Evolutionary conservation across 2,888 invertebrate species (phyloP).

Genomic region (Acanthosepion lycidas): DNA sequence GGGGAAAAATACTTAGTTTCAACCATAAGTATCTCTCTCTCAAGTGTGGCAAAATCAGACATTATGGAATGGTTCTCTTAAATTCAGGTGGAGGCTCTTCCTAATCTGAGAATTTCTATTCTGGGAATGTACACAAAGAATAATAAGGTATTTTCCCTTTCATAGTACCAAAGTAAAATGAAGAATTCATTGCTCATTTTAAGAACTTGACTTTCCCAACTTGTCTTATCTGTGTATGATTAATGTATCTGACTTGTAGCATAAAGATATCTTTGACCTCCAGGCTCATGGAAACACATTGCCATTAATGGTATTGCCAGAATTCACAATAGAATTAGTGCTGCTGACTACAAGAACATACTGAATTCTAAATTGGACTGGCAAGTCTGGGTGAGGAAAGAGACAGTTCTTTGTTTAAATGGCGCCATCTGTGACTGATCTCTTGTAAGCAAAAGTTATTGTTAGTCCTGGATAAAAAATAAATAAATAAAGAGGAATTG

Average conservation of each 20-base stretch:
- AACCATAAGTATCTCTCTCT: not conserved
- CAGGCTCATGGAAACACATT: not conserved
- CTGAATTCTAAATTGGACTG: not conserved
- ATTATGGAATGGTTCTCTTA: not conserved
- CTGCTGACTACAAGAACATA: conserved; percentile 11
- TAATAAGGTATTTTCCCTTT: not conserved
- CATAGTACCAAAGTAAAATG: not conserved
- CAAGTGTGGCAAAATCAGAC: not conserved
- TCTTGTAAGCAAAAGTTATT: not conserved
- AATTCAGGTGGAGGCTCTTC: too few relatives aligned
- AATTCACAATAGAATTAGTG: conserved; percentile 33
- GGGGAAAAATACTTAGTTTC: not conserved
- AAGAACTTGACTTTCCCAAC: not conserved
- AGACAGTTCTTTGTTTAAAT: conserved; percentile 24
- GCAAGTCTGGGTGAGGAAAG: not conserved
- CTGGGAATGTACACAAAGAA: not conserved
- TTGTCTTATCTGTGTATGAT: not conserved
- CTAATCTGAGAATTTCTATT: not conserved
- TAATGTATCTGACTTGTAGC: not conserved
- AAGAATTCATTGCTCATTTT: not conserved
- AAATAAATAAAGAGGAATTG: not conserved
- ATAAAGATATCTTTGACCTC: too few relatives aligned
- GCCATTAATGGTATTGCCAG: not conserved
- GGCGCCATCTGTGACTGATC: not conserved
- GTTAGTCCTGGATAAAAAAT: not conserved